Evolutionary conservation across 1,140 invertebrate species (phyloP), one percentile per base, ranked within the genome.

Genomic region (Calosoma granatense): DNA sequence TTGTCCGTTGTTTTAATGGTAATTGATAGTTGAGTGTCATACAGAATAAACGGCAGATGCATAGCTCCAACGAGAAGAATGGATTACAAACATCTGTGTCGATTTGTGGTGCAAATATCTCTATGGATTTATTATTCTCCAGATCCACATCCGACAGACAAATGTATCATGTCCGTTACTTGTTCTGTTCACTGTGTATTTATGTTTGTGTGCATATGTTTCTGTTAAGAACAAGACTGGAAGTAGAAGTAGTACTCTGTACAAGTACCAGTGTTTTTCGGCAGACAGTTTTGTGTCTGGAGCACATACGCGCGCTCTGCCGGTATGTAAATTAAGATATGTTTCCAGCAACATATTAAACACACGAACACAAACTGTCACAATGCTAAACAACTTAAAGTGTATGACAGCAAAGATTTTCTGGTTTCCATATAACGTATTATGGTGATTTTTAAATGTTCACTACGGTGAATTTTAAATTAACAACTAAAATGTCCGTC

Each of bases 301-400:
- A 9, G 41, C 41, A 17, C 17, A 17, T 17, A 17, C 41, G 17
- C 15, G 41, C 41, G 15, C 6, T 17, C 9, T 17, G 41, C 17
- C 17, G 9, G 41, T 61, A 61, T 61, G 60, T 56, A 61, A 61
- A 61, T 61, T 61, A 61, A 61, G 60, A 61, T 61, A 58, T 61
- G 60, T 61, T 61, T 61, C 59, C 59, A 61, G 60, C 60, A 57
- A 56, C 58, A 43, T 51, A 61, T n/a, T 55, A 61, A 57, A 56
- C 55, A 43, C 56, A 61, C 55, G 57, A 61, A 61, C 60, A 54
- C 55, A 58, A 56, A 56, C 53, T 56, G 56, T 56, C 56, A 58
- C 52, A 51, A 58, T 54, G 57, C 17, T 47, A 47, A 47, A 47
- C 15, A 47, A 17, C 9, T 47, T 17, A 17, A 17, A 17, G 9